Evolutionary conservation across 1,140 invertebrate genomes (phyloP), one percentile per base, ranked within the genome.

Genomic region (Littorina saxatilis): DNA sequence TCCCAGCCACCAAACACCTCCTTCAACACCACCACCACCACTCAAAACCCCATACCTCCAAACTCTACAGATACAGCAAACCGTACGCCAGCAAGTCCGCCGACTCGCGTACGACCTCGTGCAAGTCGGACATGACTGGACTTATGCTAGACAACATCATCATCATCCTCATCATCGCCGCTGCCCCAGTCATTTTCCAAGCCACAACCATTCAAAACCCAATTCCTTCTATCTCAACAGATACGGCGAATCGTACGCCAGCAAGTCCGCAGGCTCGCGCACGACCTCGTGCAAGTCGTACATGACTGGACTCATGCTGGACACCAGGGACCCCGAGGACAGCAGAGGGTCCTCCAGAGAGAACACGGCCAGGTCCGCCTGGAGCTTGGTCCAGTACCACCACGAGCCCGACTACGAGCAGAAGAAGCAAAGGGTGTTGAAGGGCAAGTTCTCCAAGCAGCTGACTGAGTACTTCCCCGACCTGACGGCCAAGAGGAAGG

Each of bases 401-500:
- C 32, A 50, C 27, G 7, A 50, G 23, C 17, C 40, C 23, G 70
- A 73, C 70, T 73, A 73, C 70, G 70, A 73, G 70, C 9, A 50
- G 70, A 73, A 73, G 70, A 73, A 73, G 27, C 39, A 73, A 23
- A 4, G 70, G n/a, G 7, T 50, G 40, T 29, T 73, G 40, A 73
- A 73, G 70, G 70, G 70, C 70, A 73, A 73, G 70, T 37, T 73
- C 32, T 20, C 40, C 23, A 47, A 73, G 27, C 40, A 73, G 43
- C 70, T 73, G 39, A 39, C 37, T 20, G 40, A 50, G 2, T 73
- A 73, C 70, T 73, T 73, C 29, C 70, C 70, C 7, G 70, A 73
- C 40, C 70, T 73, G 39, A 73, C 23, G 39, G 20, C 35, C 39
- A 39, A 39, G 9, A 4, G 37, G 23, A 73, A 7, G 4, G 39